Evolutionary conservation across 2,888 invertebrate genomes (phyloP).

Genomic region (Phragmatobia fuliginosa): DNA sequence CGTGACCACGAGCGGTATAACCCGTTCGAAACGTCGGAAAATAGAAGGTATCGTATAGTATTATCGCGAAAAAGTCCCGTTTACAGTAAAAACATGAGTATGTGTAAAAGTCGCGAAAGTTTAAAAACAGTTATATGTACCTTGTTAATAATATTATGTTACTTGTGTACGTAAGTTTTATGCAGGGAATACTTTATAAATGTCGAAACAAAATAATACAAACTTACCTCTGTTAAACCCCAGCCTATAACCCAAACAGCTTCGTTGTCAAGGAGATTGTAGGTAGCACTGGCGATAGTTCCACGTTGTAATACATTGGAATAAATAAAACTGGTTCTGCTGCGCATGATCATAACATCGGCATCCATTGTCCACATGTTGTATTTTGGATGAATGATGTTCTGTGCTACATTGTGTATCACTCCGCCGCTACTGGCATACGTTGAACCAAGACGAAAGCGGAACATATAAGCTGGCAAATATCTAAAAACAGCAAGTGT

Average conservation of each 20-base stretch:
- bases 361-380: conserved; percentile 28
- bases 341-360: conserved; percentile 1
- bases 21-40: no score
- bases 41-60: no score
- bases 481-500: neutral
- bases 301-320: conserved; percentile 31
- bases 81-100: no score
- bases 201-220: neutral
- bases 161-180: no score
- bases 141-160: no score
- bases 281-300: conserved; percentile 57
- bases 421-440: conserved; percentile 54
- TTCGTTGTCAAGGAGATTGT: conserved; percentile 21
- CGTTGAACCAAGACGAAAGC: conserved; percentile 50
- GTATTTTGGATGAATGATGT: conserved; percentile 52
- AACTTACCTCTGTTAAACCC: conserved; percentile 11
- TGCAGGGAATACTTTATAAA: neutral
- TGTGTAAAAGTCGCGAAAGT: no score
- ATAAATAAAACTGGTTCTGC: conserved; percentile 25
- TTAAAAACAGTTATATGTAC: no score
- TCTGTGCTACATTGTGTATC: conserved; percentile 30
- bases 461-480: neutral
- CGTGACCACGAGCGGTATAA: no score
- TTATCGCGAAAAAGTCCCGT: no score
- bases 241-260: conserved; percentile 6